Percentiles rank a stretch among this genome's conserved stretches.
Conservation (phyloP, 2,888 invertebrate species). For the Amorpha juglandis region DNA sequence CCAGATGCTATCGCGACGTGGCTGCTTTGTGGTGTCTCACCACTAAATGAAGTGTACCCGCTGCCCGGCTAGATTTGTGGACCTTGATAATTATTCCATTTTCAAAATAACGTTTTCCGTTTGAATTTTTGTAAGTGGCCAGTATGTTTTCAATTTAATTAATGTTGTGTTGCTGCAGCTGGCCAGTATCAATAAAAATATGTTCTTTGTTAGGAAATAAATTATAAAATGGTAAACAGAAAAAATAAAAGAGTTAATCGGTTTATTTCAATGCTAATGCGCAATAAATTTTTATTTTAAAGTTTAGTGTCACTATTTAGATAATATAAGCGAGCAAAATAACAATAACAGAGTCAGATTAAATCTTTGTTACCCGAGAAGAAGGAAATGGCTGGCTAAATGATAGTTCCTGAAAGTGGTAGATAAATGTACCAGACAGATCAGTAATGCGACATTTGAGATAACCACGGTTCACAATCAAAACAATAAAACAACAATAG, state of each 20-base stretch:
- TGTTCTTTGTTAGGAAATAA: not conserved
- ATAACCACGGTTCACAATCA: constrained; percentile 8
- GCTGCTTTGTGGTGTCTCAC: constrained; percentile 62
- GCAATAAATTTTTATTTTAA: not conserved
- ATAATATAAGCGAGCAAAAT: constrained; percentile 4
- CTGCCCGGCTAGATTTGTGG: constrained; percentile 63
- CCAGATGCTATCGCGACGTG: constrained; percentile 66
- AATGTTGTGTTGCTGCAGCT: not conserved
- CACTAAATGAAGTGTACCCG: constrained; percentile 65
- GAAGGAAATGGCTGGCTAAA: constrained; percentile 14
- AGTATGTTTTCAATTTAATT: constrained; percentile 1
- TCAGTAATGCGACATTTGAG: constrained; percentile 7
- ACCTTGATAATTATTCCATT: constrained; percentile 64
- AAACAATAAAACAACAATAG: constrained; percentile 21
- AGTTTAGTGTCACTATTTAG: constrained; percentile 12
- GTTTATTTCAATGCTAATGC: constrained; percentile 1
- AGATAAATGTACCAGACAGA: constrained; percentile 11
- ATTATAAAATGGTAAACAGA: not conserved
- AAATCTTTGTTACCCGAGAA: constrained; percentile 1
- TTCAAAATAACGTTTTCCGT: constrained; percentile 46
- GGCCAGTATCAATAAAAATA: not conserved
- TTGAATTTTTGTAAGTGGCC: constrained; percentile 18
- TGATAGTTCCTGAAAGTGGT: constrained; percentile 18
- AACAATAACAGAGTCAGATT: constrained; percentile 20
- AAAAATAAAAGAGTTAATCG: not conserved